Evolutionary conservation across 2,113 vertebrate species (phyloP).

Genomic region (Procavia capensis): DNA sequence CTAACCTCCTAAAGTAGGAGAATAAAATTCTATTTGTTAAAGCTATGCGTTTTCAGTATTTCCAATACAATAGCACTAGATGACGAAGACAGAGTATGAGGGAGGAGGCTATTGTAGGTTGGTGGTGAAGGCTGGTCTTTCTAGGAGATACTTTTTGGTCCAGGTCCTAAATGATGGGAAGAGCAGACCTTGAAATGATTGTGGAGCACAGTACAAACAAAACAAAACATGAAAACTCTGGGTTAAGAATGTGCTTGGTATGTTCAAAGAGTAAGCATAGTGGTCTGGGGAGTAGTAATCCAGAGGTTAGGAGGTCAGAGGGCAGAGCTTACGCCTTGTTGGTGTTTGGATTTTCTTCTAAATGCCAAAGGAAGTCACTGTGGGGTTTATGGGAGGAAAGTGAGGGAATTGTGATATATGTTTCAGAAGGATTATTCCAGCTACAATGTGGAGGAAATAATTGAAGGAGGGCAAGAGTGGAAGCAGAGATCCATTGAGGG

Average conservation of each 20-base stretch:
- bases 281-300: neutral
- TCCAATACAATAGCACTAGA: too few relatives aligned
- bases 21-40: too few relatives aligned
- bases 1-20: too few relatives aligned
- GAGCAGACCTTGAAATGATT: neutral
- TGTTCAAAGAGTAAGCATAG: neutral
- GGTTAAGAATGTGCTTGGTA: neutral
- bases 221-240: neutral
- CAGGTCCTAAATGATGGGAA: neutral
- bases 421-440: neutral
- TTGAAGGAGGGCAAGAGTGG: neutral
- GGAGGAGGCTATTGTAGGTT: neutral
- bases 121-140: neutral
- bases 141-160: neutral
- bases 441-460: neutral
- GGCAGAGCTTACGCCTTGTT: neutral
- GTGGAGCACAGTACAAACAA: neutral
- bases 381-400: neutral
- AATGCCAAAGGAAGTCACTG: neutral
- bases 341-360: neutral
- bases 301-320: neutral
- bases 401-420: neutral
- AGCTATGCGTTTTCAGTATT: too few relatives aligned
- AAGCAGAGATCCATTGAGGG: neutral
- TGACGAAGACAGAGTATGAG: neutral